A percentile compares a stretch with the other conserved stretches of the same genome.
phyloP scores from a whole-genome alignment of 2,888 invertebrate genomes.

The Aporophyla nigra region DNA sequence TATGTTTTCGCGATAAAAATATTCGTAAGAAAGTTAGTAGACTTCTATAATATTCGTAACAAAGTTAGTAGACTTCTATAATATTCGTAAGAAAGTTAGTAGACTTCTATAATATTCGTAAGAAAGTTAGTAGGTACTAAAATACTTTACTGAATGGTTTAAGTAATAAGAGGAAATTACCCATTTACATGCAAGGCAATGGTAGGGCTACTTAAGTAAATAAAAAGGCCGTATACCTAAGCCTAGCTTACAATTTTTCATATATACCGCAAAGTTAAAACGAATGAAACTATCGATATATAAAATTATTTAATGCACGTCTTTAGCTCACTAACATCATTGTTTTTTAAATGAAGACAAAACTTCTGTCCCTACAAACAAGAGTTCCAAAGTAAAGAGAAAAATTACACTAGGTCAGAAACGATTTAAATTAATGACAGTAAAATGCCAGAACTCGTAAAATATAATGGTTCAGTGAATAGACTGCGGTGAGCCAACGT shows the following conservation, averaged over 20 bases:
- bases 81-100: background rate
- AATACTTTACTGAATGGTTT: background rate
- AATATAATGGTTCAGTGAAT: constrained; percentile 13
- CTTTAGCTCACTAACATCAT: no score
- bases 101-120: no score
- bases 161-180: constrained; percentile 1
- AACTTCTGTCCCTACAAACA: background rate
- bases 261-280: background rate
- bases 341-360: constrained; percentile 9
- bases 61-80: background rate
- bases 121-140: no score
- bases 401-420: background rate
- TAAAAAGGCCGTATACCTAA: background rate
- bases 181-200: background rate
- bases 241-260: no score
- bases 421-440: constrained; percentile 22
- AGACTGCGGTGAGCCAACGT: background rate
- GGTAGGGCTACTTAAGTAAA: background rate
- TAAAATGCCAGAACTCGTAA: constrained; percentile 6
- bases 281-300: background rate
- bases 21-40: background rate
- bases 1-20: background rate
- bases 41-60: no score
- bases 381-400: background rate
- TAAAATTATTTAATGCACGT: background rate